phyloP scores from a whole-genome alignment of 2,888 invertebrate genomes.

The Autographa pulchrina region DNA sequence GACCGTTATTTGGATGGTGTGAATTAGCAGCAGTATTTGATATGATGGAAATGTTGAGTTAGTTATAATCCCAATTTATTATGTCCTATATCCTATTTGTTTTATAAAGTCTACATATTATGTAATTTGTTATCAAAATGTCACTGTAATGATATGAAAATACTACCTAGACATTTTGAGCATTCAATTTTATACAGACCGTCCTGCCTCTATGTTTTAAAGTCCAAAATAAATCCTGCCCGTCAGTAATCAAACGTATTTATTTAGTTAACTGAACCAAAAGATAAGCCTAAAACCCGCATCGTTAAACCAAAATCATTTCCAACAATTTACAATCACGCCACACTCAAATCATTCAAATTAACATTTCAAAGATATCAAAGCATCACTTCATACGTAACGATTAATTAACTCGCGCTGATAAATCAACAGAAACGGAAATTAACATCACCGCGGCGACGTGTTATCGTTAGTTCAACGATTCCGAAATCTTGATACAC shows the following conservation, averaged over 20 bases:
- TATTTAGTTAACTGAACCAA: background rate
- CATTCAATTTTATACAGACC: too few relatives aligned
- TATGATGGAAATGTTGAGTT: slow-evolving; percentile 21
- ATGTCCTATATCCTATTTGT: background rate
- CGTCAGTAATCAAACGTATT: background rate
- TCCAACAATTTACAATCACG: background rate
- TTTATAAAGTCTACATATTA: background rate
- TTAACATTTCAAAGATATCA: slow-evolving; percentile 9
- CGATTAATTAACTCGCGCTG: slow-evolving; percentile 45
- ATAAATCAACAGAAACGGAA: slow-evolving; percentile 57
- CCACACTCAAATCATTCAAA: slow-evolving; percentile 14
- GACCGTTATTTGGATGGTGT: slow-evolving; percentile 54
- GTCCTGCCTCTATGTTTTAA: too few relatives aligned
- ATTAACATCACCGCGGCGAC: slow-evolving; percentile 50
- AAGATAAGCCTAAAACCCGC: background rate
- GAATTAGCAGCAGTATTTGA: slow-evolving; percentile 39
- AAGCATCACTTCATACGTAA: slow-evolving; percentile 22
- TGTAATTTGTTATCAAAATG: too few relatives aligned
- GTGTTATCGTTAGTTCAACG: slow-evolving; percentile 34
- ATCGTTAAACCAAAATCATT: background rate
- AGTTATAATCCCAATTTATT: slow-evolving; percentile 19
- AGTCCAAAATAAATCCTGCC: too few relatives aligned
- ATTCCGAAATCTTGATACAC: slow-evolving; percentile 48
- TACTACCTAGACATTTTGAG: too few relatives aligned
- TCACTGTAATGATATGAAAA: too few relatives aligned